Base-by-base conservation (phyloP, 2,113 vertebrate genomes). In the cat (Felis catus) region DNA sequence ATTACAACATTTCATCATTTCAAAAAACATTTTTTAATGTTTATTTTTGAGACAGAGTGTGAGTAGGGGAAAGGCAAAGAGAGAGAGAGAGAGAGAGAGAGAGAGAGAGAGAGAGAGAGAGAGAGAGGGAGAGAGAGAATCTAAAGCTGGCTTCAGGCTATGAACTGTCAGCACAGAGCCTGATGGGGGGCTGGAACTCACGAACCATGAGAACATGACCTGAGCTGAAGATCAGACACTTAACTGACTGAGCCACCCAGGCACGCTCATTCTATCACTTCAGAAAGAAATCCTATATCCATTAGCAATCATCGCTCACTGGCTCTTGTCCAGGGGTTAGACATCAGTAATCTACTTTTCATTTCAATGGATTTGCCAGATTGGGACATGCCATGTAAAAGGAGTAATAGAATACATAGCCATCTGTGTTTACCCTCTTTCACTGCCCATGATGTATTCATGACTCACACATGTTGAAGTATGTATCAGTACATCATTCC, bases 1-100 rank as follows among this genome's bases (percentile, higher is more conserved):
- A 23, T 61, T 88, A 90, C 16, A 90, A 80, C 0, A 89, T 33
- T 78, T 76, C 5, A 48, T 74, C 25, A 73, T 25, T 90, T 97
- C 48, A 19, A 29, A 84, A 51, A 51, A 51, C 11, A 14, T 51
- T 51, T 51, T 51, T 51, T 58, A 58, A 58, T 58, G 19, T 58
- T 61, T 61, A 8, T 61, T 61, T 61, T 61, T 61, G 21, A 61
- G 7, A 61, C 2, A 61, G 21, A 61, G 58, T 7, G 23, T 25
- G 58, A 61, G 58, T 21, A 61, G 58, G 21, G 58, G 58, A 61
- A 19, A 21, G 16, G 58, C 58, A 25, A 9, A 45, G 21, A 61
- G 8, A 61, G 21, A 61, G 58, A 23, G 58, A 18, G 7, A 61
- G 58, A 51, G 51, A 51, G 51, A 13, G 10, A 51, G 51, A 39